Evolutionary conservation across 2,797 vertebrate species (phyloP), one percentile per base, ranked within the genome.

Genomic region (Kryptopterus vitreolus): DNA sequence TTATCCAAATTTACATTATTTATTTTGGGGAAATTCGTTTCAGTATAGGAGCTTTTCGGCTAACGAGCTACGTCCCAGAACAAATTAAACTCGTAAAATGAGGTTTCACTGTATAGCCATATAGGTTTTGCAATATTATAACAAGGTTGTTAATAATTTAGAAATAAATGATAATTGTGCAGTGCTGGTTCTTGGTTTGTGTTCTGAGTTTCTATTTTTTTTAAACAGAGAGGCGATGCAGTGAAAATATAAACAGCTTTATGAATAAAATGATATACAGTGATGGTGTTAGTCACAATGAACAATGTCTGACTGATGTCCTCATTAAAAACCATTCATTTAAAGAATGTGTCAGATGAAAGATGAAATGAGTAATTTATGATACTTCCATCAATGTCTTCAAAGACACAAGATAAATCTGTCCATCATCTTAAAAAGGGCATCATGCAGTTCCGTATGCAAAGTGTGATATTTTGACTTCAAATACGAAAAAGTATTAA

Each of bases 231-330:
- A 55, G 69, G 69, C 26, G 29, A 72, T 48, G 53, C 69, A 15
- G 29, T 72, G 50, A 72, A 71, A 71, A 72, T 59, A 58, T 46
- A 59, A 74, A 59, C 53, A 59, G 38, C 72, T 74, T 74, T 59
- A 43, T 74, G 20, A 74, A 26, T 59, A 43, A 74, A 74, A 74
- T 43, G 24, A 74, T 59, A 38, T 73, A 55, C 31, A 73, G 20
- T 20, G 52, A 52, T 31, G 68, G 16, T 57, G 31, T 38, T 35
- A 72, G 31, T 55, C 52, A 72, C 48, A 55, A 57, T 73, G 4
- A 38, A 73, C 33, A 57, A 57, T 31, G 26, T 35, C 69, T 57
- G 52, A 38, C 22, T 57, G 24, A 55, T 57, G 57, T 15, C 22
- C 69, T 72, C 50, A 53, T n/a, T 72, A n/a, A 35, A 33, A 53